Evolutionary conservation across 1,140 invertebrate genomes (phyloP).

Genomic region (Atta cephalotes): DNA sequence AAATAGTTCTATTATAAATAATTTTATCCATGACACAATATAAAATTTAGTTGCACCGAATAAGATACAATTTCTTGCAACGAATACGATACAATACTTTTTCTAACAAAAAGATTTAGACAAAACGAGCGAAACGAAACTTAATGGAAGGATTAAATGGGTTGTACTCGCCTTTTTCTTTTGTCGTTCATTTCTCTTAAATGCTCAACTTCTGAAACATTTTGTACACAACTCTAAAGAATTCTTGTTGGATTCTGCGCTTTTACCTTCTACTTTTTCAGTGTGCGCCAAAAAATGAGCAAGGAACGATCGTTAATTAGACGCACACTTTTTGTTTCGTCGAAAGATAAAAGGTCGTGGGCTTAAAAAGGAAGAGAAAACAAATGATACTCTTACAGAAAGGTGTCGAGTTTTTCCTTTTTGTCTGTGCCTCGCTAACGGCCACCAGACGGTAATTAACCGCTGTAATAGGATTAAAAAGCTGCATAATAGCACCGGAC

Average conservation of each 20-base stretch:
- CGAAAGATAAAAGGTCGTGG: conserved; percentile 39
- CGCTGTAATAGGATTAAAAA: conserved; percentile 52
- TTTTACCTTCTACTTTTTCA: conserved; percentile 12
- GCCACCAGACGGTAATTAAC: conserved; percentile 52
- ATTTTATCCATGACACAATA: not conserved
- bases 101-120: conserved; percentile 8
- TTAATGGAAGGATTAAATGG: conserved; percentile 22
- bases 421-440: conserved; percentile 22
- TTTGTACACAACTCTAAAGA: not conserved
- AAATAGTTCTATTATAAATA: not conserved
- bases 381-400: conserved; percentile 51
- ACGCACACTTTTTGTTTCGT: conserved; percentile 35
- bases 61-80: not conserved
- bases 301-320: conserved; percentile 36
- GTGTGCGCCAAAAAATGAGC: conserved; percentile 19
- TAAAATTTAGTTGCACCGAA: not conserved
- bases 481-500: conserved; percentile 41
- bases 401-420: conserved; percentile 31
- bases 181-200: conserved; percentile 17
- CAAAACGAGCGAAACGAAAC: not conserved
- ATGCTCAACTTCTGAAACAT: conserved; percentile 28
- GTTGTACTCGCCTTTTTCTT: not conserved
- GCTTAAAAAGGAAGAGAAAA: conserved; percentile 34
- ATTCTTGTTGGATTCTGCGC: not conserved
- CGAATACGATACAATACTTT: not conserved